Percentiles rank a stretch among this genome's conserved stretches.
Evolutionary conservation across 2,113 vertebrate genomes (phyloP).

Genomic region (Tricholaema leucomelas): DNA sequence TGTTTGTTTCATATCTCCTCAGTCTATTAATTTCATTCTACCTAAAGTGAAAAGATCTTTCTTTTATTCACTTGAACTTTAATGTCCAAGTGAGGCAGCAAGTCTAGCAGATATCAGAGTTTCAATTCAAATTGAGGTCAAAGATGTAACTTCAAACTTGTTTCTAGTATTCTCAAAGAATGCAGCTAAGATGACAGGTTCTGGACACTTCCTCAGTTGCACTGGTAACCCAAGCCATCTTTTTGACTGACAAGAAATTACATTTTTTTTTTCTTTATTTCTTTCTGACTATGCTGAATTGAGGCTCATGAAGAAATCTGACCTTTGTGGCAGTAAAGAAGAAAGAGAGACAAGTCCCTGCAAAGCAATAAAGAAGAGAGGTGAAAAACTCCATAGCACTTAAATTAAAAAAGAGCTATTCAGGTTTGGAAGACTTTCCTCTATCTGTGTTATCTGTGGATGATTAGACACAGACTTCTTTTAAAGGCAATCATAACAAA

Average conservation of each 20-base stretch:
- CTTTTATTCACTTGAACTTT: not conserved
- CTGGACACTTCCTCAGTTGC: not conserved
- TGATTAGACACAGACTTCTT: not conserved
- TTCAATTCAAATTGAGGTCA: not conserved
- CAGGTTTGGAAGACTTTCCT: not conserved
- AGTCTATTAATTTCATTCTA: not conserved
- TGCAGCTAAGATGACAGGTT: not conserved
- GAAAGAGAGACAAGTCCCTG: not conserved
- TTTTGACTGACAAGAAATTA: slow-evolving; percentile 17
- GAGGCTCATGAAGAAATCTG: not conserved
- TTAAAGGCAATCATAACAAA: not conserved
- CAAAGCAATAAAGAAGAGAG: not conserved
- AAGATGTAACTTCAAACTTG: not conserved
- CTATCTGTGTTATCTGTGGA: not conserved
- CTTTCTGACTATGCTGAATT: slow-evolving; percentile 2
- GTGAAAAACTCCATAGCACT: not conserved
- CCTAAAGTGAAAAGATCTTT: not conserved
- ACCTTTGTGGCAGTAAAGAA: not conserved
- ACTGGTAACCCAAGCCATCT: not conserved
- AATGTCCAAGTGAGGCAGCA: not conserved
- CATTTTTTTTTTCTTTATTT: slow-evolving; percentile 1
- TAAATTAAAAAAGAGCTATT: not conserved
- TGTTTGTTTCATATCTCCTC: not conserved
- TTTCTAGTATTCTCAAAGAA: not conserved
- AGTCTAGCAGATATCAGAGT: not conserved